phyloP scores from a whole-genome alignment of 2,797 vertebrate genomes.

The Danionella dracula region DNA sequence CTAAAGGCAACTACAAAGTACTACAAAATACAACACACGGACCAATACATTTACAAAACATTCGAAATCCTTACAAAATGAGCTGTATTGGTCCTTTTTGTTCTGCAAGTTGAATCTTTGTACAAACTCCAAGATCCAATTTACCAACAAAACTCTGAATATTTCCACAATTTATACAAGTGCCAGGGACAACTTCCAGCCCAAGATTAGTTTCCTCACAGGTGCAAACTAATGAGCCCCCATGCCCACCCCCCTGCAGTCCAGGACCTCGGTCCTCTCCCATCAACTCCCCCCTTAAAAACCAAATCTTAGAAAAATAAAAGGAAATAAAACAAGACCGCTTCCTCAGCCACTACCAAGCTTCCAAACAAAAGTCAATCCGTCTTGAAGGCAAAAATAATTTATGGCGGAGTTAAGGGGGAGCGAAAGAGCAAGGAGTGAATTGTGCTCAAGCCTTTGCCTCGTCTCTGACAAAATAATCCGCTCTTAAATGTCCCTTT shows the following conservation, averaged over 20 bases:
- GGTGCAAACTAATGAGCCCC: conserved; percentile 58
- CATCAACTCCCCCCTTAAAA: conserved; percentile 55
- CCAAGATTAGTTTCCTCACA: conserved; percentile 53
- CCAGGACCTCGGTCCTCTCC: conserved; percentile 35
- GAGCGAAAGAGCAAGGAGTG: conserved; percentile 54
- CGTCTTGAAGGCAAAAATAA: conserved; percentile 50
- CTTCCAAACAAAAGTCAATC: conserved; percentile 59
- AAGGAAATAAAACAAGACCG: conserved; percentile 45
- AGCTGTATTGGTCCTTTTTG: conserved; percentile 93
- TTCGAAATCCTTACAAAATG: conserved; percentile 96
- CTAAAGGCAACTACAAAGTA: conserved; percentile 92
- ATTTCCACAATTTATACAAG: conserved; percentile 81
- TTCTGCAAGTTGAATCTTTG: conserved; percentile 88
- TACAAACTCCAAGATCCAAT: conserved; percentile 79
- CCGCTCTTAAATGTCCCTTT: conserved; percentile 58
- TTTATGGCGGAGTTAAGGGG: conserved; percentile 50
- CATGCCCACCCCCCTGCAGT: conserved; percentile 48
- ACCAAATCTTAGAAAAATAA: conserved; percentile 54
- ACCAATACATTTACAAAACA: conserved; percentile 98
- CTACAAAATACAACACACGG: conserved; percentile 96
- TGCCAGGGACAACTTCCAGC: conserved; percentile 71
- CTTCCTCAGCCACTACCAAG: conserved; percentile 58
- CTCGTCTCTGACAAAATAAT: conserved; percentile 47
- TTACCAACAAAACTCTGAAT: conserved; percentile 63
- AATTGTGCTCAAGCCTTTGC: conserved; percentile 56